Conservation (phyloP, 2,113 vertebrate species). For the Dicerorhinus sumatrensis region DNA sequence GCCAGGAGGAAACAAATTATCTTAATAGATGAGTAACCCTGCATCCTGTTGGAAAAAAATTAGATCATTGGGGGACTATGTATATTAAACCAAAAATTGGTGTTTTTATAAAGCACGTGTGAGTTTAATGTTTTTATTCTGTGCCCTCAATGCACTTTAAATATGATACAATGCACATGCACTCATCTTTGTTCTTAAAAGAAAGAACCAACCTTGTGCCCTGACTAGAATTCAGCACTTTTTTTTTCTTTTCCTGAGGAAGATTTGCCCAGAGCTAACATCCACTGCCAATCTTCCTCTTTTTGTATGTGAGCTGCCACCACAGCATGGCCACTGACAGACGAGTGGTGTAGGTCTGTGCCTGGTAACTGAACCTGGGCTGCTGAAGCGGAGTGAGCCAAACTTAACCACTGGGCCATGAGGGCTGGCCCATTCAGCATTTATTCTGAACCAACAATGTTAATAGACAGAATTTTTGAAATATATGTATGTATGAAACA, state of each 20-base stretch:
- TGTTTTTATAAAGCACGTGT: neutral
- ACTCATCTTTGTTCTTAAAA: conserved; percentile 9
- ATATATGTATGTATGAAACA: neutral
- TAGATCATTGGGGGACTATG: neutral
- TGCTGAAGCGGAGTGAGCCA: too few species aligned
- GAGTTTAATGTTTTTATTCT: conserved; percentile 5
- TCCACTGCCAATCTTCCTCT: too few species aligned
- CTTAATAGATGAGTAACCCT: neutral
- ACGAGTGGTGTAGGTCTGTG: too few species aligned
- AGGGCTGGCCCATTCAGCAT: too few species aligned
- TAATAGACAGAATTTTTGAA: neutral
- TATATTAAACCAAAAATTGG: neutral
- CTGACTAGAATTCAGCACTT: neutral
- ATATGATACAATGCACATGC: neutral
- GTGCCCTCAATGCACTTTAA: neutral
- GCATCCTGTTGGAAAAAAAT: neutral
- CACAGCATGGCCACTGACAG: too few species aligned
- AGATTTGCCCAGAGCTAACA: too few species aligned
- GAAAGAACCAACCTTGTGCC: neutral
- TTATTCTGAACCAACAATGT: neutral
- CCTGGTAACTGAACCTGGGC: too few species aligned
- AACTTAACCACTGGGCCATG: too few species aligned
- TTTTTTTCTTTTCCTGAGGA: too few species aligned
- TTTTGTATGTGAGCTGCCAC: too few species aligned
- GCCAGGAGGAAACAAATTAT: neutral